Conservation (phyloP, 2,888 invertebrate genomes). For the Drosophila putrida region DNA sequence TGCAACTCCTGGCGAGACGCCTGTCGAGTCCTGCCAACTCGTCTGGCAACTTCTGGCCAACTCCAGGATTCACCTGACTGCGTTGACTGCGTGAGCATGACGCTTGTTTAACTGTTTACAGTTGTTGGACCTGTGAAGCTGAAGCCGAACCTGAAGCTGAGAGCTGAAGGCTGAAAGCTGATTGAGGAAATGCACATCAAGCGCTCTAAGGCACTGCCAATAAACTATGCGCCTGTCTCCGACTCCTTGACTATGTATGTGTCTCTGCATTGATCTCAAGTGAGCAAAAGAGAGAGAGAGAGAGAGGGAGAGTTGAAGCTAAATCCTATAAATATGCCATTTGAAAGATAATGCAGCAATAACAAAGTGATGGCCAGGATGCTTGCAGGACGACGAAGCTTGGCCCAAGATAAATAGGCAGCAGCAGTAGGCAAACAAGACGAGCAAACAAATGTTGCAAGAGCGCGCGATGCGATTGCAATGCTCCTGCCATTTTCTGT, state of each 20-base stretch:
- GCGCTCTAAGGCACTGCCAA: constrained; percentile 77
- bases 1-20: neutral
- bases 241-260: constrained; percentile 16
- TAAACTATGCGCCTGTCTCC: constrained; percentile 65
- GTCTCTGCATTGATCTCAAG: constrained; percentile 17
- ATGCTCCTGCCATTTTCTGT: neutral
- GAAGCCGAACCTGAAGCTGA: constrained; percentile 61
- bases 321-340: constrained; percentile 83
- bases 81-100: constrained; percentile 46
- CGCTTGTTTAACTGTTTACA: constrained; percentile 70
- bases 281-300: neutral
- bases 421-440: constrained; percentile 79
- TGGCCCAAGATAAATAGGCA: constrained; percentile 77
- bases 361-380: constrained; percentile 63
- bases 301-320: constrained; percentile 21
- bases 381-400: constrained; percentile 38
- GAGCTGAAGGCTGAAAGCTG: constrained; percentile 36
- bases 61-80: constrained; percentile 6
- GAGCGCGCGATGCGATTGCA: constrained; percentile 46
- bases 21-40: neutral
- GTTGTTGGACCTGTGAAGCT: constrained; percentile 47
- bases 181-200: constrained; percentile 80
- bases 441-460: constrained; percentile 59
- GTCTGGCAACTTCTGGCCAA: constrained; percentile 13
- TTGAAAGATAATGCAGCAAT: constrained; percentile 82